These are phyloP conservation scores for Acrossocheilus wenchowensis DNA, from an alignment of 2,797 vertebrate species.

Conservation along the genomic window DNA sequence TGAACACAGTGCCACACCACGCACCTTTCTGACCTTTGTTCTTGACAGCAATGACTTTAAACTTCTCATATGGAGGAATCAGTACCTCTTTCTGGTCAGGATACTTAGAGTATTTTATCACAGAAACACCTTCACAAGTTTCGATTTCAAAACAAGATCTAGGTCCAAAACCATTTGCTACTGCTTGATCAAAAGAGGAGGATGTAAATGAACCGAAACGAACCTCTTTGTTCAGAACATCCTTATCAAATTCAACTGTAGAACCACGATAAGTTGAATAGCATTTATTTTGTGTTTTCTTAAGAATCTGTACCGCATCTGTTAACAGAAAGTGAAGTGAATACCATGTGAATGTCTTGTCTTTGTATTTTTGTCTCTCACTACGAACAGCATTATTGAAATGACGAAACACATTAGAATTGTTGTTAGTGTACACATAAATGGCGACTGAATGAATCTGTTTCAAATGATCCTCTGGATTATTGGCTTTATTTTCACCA, in stretches of 20 bases:
- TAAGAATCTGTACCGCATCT: too few species aligned
- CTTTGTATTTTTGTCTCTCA: background rate
- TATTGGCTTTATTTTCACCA: background rate
- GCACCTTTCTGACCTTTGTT: background rate
- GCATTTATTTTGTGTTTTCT: background rate
- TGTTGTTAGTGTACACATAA: background rate
- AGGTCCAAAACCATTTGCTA: background rate
- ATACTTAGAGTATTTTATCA: background rate
- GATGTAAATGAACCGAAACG: background rate
- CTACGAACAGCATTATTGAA: background rate
- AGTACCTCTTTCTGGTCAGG: background rate
- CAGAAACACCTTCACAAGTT: background rate
- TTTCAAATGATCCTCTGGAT: background rate
- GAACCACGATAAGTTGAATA: background rate
- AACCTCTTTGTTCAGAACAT: background rate
- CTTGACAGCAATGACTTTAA: background rate
- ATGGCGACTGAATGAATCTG: background rate
- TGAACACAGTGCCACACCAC: background rate
- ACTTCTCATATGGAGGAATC: conserved; percentile 10
- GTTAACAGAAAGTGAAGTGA: too few species aligned
- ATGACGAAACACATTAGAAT: background rate
- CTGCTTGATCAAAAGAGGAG: background rate
- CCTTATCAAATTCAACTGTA: too few species aligned
- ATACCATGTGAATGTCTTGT: background rate
- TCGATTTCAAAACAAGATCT: background rate